These are phyloP conservation scores for Drosophila littoralis DNA, from an alignment of 1,140 invertebrate species.

Conservation along the genomic window DNA sequence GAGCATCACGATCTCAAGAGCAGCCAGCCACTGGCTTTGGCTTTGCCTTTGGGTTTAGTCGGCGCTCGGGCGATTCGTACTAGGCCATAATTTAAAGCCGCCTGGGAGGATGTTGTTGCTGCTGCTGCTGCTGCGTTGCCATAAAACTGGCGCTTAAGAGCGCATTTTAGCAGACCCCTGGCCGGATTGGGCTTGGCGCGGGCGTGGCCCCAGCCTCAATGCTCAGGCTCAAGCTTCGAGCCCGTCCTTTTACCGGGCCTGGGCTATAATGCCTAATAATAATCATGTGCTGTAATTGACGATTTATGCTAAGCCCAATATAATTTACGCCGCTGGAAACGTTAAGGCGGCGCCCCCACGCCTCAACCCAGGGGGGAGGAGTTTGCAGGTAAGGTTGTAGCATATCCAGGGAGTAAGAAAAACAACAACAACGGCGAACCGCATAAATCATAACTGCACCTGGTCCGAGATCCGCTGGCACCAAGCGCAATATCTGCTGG, in stretches of 20 bases:
- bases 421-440: constrained; percentile 7
- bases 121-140: constrained; percentile 27
- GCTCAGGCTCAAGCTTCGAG: constrained; percentile 10
- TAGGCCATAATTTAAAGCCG: constrained; percentile 65
- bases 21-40: constrained; percentile 21
- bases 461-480: constrained; percentile 43
- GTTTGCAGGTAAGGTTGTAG: too few relatives aligned
- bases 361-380: background rate
- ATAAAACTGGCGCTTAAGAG: constrained; percentile 78
- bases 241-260: constrained; percentile 25
- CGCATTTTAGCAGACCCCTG: constrained; percentile 63
- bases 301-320: constrained; percentile 81
- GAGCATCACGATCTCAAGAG: constrained; percentile 51
- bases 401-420: too few relatives aligned
- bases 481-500: constrained; percentile 27
- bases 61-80: constrained; percentile 24
- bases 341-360: constrained; percentile 58
- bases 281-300: constrained; percentile 81
- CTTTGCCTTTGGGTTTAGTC: constrained; percentile 1
- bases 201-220: constrained; percentile 55
- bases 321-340: constrained; percentile 79
- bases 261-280: constrained; percentile 77
- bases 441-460: constrained; percentile 81
- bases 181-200: constrained; percentile 77
- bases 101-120: constrained; percentile 28